phyloP scores from a whole-genome alignment of 1,140 invertebrate species.

The Rhizoglyphus robini region DNA sequence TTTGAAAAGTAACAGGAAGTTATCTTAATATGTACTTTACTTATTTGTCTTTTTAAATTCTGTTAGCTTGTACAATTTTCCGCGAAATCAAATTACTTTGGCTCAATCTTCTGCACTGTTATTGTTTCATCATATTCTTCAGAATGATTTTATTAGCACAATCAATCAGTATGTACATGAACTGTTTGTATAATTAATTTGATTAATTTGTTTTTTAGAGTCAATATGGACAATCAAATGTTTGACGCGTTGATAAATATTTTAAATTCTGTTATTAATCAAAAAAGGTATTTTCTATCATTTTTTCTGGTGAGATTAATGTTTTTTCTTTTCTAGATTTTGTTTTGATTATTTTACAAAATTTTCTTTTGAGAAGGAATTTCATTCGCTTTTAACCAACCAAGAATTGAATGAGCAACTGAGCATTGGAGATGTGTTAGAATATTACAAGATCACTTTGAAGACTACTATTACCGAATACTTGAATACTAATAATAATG shows the following conservation, averaged over 20 bases:
- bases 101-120: neutral
- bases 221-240: neutral
- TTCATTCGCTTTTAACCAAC: neutral
- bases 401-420: neutral
- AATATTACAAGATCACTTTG: neutral
- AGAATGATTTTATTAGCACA: neutral
- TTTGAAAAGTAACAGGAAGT: neutral
- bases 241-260: neutral
- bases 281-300: neutral
- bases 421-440: neutral
- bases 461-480: neutral
- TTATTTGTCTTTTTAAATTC: neutral
- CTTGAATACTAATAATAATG: neutral
- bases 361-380: slow-evolving; percentile 16
- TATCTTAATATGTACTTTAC: neutral
- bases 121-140: slow-evolving; percentile 1
- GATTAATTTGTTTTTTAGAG: neutral
- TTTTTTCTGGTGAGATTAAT: neutral
- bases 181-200: neutral
- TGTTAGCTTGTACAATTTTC: slow-evolving; percentile 8
- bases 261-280: neutral
- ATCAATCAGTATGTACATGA: neutral
- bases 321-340: slow-evolving; percentile 1
- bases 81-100: neutral
- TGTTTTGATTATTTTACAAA: slow-evolving; percentile 9